Evolutionary conservation across 2,113 vertebrate genomes (phyloP).

Genomic region (Xenopus laevis): DNA sequence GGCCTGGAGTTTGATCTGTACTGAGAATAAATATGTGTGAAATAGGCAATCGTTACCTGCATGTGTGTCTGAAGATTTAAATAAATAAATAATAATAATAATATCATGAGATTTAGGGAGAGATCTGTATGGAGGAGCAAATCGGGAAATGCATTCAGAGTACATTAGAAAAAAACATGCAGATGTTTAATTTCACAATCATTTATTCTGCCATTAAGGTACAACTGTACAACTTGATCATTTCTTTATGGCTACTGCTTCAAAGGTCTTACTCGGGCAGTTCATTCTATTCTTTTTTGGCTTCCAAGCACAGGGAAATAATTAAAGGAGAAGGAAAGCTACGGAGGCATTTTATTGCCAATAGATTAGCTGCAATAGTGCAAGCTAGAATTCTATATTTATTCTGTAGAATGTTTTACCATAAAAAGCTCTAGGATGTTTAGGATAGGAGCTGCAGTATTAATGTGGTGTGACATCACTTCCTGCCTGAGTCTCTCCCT

Average conservation of each 20-base stretch:
- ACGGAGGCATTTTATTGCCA: no score
- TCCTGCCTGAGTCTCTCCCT: no score
- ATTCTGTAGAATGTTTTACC: no score
- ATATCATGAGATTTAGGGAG: background rate
- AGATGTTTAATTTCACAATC: background rate
- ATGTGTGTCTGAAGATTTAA: background rate
- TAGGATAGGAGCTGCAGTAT: no score
- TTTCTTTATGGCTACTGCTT: conserved; percentile 33
- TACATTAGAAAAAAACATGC: conserved; percentile 15
- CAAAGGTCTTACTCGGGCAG: background rate
- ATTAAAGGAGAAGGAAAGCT: no score
- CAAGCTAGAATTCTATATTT: no score
- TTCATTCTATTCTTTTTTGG: conserved; percentile 12
- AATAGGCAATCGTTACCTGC: background rate
- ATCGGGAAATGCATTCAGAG: background rate
- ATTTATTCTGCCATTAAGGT: background rate
- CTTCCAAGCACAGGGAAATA: background rate
- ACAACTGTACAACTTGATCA: conserved; percentile 22
- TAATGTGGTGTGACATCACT: no score
- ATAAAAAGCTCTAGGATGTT: no score
- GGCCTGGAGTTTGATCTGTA: background rate
- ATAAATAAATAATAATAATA: background rate
- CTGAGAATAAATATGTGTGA: background rate
- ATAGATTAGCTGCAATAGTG: no score
- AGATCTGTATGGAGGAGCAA: no score